Percentiles rank a stretch among this genome's conserved stretches.
Evolutionary conservation across 1,140 invertebrate species (phyloP).

Genomic region (Aphaenogaster rudis): DNA sequence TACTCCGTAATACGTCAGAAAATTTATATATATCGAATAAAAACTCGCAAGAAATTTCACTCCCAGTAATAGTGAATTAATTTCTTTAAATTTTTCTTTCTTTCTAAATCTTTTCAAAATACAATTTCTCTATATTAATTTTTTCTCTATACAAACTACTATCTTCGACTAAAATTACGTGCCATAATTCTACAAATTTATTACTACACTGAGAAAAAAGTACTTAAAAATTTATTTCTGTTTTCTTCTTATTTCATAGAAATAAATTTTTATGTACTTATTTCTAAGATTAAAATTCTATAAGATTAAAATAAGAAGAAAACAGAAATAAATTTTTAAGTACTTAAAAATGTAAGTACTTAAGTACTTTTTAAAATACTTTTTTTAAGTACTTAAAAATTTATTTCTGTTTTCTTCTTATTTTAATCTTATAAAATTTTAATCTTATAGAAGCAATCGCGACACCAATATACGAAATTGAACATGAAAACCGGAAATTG

Average conservation of each 20-base stretch:
- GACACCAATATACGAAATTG: constrained; percentile 20
- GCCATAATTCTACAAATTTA: background rate
- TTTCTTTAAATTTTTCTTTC: background rate
- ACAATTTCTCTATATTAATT: background rate
- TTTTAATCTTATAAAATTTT: no score
- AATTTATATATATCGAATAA: background rate
- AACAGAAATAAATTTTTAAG: no score
- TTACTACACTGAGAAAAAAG: no score
- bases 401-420: no score
- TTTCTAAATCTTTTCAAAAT: background rate
- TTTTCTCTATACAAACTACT: background rate
- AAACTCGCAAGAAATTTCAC: background rate
- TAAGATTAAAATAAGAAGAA: no score
- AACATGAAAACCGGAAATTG: background rate
- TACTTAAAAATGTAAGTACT: no score
- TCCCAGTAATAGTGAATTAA: background rate
- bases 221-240: no score
- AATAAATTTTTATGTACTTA: no score
- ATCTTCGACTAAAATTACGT: background rate
- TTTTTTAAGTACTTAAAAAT: no score
- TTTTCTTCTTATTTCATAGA: no score
- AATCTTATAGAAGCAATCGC: background rate
- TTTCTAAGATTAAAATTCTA: no score
- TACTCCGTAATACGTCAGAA: background rate
- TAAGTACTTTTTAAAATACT: no score